Base-by-base conservation (phyloP, 1,140 invertebrate species). In the Meloidogyne hapla region DNA sequence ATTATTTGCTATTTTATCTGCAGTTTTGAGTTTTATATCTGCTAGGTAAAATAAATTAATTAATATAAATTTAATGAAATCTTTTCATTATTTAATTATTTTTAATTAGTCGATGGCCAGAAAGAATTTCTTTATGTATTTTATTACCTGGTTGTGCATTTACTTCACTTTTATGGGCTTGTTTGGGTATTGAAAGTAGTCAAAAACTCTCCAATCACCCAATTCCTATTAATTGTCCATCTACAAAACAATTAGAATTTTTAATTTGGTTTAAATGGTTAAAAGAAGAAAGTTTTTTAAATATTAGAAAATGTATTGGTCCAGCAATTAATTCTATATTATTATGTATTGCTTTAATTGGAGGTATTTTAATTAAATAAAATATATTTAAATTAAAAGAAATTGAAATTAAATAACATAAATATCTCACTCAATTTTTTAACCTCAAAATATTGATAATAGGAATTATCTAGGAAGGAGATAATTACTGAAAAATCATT, bases 251-350 rank as follows among this genome's bases (percentile, higher is more conserved):
- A 56, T 56, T 56, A n/a, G 18, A n/a, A 56, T 18, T 18, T n/a
- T 56, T 56, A 56, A 56, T 56, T 56, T 56, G 48, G 48, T n/a
- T 56, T 5, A 56, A 56, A n/a, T 56, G 48, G 48, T 56, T 56
- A 56, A 56, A 56, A 56, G n/a, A 56, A n/a, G 18, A n/a, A 56
- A 56, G 48, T 56, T n/a, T 56, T 56, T n/a, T 21, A 56, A 56
- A 56, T 56, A 56, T 56, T n/a, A n/a, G 48, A 56, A 18, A n/a
- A n/a, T 56, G 48, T 56, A 56, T 56, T 56, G n/a, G n/a, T 56
- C 48, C 48, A n/a, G 8, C 48, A 56, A 56, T 56, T 56, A 56
- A 56, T 56, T 56, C 48, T 56, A 21, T 56, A n/a, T 56, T 56
- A 21, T 56, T 56, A n/a, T 56, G 48, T 56, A n/a, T 56, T 56